Evolutionary conservation across 2,113 vertebrate species (phyloP), one percentile per base, ranked within the genome.

Genomic region (Grammomys dolichurus): DNA sequence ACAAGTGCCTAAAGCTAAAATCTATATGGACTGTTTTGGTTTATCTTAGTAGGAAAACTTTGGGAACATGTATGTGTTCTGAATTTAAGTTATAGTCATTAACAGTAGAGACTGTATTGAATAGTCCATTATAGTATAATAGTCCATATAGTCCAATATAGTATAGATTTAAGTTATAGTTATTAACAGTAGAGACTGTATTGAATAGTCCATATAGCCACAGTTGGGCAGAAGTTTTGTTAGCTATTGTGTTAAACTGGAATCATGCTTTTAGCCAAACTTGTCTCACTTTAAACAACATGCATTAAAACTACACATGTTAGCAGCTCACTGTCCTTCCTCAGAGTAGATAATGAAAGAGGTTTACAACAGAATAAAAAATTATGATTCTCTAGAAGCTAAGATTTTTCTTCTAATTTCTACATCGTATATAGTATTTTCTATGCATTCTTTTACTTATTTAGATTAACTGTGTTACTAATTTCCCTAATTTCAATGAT

Each of bases 401-500:
- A 5, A 95, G 85, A 65, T 93, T 78, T 96, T 92, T 73, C 8
- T 16, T 93, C 40, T 95, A 26, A 70, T 94, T 94, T 94, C 31
- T 82, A 86, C 51, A 85, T 85, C 19, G 73, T 51, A 1, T 80
- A 46, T 73, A 91, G 78, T 84, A 0, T 0, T 84, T 96, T 78
- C 54, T n/a, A 0, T 95, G n/a, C 88, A 8, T 58, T 95, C 58
- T 96, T 86, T 65, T 51, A 88, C 20, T 78, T 19, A 11, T 33
- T 87, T 80, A 58, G 31, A 24, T 93, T 91, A 78, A 8, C 22
- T 92, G 87, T 94, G 88, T 96, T 97, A 97, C 92, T 94, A 97
- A 89, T 97, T 48, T 93, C 97, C 60, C 8, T 96, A 31, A 31
- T 97, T 94, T 92, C 86, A 97, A 95, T 94, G 96, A 97, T 95